Percentiles rank a stretch among this genome's conserved stretches.
Evolutionary conservation across 2,113 vertebrate genomes (phyloP).

Genomic region (Oreotrochilus melanogaster): DNA sequence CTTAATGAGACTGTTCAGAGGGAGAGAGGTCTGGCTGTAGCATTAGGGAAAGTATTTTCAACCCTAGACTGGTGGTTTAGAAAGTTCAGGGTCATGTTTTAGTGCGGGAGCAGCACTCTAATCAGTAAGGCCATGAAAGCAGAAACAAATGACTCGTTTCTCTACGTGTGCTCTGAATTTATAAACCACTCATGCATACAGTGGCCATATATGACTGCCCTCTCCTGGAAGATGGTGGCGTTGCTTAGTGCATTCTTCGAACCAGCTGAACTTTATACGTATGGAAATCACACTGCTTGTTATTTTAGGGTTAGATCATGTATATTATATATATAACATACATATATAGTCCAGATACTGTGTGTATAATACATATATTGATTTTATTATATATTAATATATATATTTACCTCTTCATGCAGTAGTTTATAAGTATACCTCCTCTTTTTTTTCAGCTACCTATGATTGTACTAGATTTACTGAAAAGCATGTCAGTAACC

Average conservation of each 20-base stretch:
- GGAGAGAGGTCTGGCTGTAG: neutral
- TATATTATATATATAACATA: neutral
- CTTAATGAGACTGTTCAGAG: neutral
- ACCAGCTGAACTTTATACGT: rapidly evolving
- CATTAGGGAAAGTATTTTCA: neutral
- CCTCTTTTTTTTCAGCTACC: neutral
- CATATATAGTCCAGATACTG: neutral
- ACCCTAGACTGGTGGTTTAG: neutral
- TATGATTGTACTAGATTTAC: neutral
- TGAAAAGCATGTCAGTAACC: neutral
- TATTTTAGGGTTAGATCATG: neutral
- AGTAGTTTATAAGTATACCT: neutral
- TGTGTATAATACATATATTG: neutral
- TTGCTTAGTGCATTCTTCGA: neutral
- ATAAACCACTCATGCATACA: rapidly evolving
- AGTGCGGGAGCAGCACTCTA: neutral
- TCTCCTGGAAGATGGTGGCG: conserved; percentile 29
- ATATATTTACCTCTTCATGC: neutral
- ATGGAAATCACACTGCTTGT: neutral
- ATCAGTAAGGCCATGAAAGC: neutral
- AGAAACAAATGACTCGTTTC: neutral
- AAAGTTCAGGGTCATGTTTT: neutral
- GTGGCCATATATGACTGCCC: conserved; percentile 12
- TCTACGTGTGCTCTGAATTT: rapidly evolving
- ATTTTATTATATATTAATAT: too few species aligned